Evolutionary conservation across 2,797 vertebrate species (phyloP).

Genomic region (Schizopygopsis malacanthus): DNA sequence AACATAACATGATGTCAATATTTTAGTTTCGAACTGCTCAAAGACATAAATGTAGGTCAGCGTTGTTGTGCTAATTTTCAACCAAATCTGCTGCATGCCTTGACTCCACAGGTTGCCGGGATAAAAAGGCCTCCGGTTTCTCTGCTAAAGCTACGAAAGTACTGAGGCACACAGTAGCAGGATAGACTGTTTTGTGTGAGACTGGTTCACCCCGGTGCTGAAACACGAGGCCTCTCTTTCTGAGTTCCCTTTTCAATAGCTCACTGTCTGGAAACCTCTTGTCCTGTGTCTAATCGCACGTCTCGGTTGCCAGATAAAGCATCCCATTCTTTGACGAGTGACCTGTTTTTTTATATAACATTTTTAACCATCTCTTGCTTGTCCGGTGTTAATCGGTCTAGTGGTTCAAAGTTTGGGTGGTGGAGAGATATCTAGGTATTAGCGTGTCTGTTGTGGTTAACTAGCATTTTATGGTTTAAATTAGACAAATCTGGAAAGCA

Average conservation of each 20-base stretch:
- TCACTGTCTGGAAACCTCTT: conserved; percentile 75
- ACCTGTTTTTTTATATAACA: conserved; percentile 76
- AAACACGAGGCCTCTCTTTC: conserved; percentile 80
- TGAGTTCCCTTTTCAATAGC: conserved; percentile 72
- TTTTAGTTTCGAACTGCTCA: conserved; percentile 21
- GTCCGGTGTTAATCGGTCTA: conserved; percentile 30
- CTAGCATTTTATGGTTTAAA: neutral
- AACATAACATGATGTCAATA: conserved; percentile 30
- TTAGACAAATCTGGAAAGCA: neutral
- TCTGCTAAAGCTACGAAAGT: conserved; percentile 67
- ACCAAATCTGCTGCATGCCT: conserved; percentile 35
- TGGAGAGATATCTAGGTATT: conserved; percentile 24
- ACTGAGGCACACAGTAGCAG: conserved; percentile 69
- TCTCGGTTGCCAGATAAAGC: conserved; percentile 75
- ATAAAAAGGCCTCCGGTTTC: conserved; percentile 67
- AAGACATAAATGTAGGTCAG: conserved; percentile 45
- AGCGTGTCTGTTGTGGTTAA: neutral
- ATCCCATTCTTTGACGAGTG: conserved; percentile 77
- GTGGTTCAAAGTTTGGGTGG: conserved; percentile 22
- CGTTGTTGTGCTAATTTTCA: conserved; percentile 39
- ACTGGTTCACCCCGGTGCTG: conserved; percentile 68
- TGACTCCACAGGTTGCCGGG: conserved; percentile 64
- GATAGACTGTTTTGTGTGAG: conserved; percentile 71
- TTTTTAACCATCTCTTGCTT: conserved; percentile 70
- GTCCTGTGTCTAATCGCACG: conserved; percentile 76